phyloP scores from a whole-genome alignment of 2,888 invertebrate genomes.

The Augiades crinisus region DNA sequence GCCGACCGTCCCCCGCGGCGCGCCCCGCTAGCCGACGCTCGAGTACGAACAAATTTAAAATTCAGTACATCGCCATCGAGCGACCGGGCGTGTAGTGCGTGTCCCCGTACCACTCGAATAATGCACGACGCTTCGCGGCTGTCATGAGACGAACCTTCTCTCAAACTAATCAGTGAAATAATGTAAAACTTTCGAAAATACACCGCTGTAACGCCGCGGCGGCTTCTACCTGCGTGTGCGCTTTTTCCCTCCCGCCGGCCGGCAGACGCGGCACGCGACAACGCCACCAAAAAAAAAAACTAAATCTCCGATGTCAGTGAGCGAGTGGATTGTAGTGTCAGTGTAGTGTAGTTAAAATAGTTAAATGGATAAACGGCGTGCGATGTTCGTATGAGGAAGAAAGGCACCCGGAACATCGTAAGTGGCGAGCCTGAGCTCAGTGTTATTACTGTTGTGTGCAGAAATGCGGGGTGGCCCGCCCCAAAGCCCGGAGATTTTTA shows the following conservation, averaged over 20 bases:
- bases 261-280: constrained; percentile 82
- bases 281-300: constrained; percentile 66
- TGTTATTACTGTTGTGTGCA: constrained; percentile 66
- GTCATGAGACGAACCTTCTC: constrained; percentile 66
- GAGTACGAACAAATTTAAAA: constrained; percentile 37
- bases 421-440: constrained; percentile 64
- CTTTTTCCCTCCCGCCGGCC: constrained; percentile 84
- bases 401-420: constrained; percentile 78
- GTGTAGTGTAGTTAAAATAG: constrained; percentile 78
- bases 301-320: constrained; percentile 71
- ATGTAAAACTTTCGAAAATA: constrained; percentile 76
- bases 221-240: constrained; percentile 79
- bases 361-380: constrained; percentile 77
- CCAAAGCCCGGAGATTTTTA: constrained; percentile 60
- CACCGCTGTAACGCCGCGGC: constrained; percentile 72
- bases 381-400: constrained; percentile 82
- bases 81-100: constrained; percentile 62
- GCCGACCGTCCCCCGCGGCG: constrained; percentile 47
- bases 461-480: constrained; percentile 72
- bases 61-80: constrained; percentile 67
- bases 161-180: constrained; percentile 75
- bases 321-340: constrained; percentile 68
- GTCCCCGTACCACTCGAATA: constrained; percentile 48
- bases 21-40: constrained; percentile 45
- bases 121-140: constrained; percentile 66